Evolutionary conservation across 2,113 vertebrate species (phyloP), one percentile per base, ranked within the genome.

Genomic region (Daphoenositta chrysoptera): DNA sequence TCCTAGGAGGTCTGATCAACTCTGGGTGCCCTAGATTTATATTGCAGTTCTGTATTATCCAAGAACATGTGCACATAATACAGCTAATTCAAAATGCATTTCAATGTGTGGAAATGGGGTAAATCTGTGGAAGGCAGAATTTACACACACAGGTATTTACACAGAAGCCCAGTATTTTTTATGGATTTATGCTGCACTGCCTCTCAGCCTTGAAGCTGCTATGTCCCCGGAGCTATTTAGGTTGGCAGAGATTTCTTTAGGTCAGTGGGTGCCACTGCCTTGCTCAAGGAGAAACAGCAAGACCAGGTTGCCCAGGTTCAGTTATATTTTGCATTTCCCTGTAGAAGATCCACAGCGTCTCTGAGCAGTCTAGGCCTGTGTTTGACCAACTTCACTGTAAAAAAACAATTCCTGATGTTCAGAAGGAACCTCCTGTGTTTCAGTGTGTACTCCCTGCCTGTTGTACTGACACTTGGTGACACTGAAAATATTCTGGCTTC

Each of bases 1-100:
- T 44, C 33, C 14, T n/a, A 57, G 16, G 16, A 51, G 6, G 6
- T 15, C 1, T 6, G 33, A 28, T 11, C 1, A 8, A 2, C 35
- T 64, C 33, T 79, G 15, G 60, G 26, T 30, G 5, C 22, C 13
- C 15, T 13, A 45, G 23, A 44, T 72, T 53, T 58, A 16, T 27
- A 26, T 4, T 53, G n/a, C 10, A 44, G 20, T 9, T 72, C 39
- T 68, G 24, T 33, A 23, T 68, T 39, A 44, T 44, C 21, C 39
- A 57, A 68, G 21, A 72, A 63, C 10, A 24, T 1, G 19, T 30
- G 8, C 21, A 68, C 15, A 26, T 44, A 77, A 35, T 19, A 14
- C 21, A 81, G 27, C 8, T 63, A 53, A 20, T 66, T 77, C 27
- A 68, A 40, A 81, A 72, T 42, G 7, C 15, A 28, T 17, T 3